Conservation (phyloP, 2,888 invertebrate genomes). For the Parthenolecanium corni region DNA sequence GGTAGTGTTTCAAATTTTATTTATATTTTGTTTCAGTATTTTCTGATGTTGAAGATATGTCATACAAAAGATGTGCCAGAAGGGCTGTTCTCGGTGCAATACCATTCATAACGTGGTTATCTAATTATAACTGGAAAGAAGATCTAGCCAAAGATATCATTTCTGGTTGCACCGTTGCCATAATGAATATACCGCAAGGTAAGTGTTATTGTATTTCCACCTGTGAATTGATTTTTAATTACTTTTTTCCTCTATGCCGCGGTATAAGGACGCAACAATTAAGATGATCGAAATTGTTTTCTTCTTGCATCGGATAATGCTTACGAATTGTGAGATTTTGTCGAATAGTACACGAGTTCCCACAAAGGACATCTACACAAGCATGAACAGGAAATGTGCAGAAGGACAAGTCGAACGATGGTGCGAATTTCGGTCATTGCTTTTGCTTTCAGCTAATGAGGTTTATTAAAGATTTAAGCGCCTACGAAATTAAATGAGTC, state of each 20-base stretch:
- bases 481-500: too few relatives aligned
- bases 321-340: too few relatives aligned
- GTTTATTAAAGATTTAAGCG: too few relatives aligned
- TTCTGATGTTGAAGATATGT: slow-evolving; percentile 6
- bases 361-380: background rate
- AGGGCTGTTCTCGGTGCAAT: slow-evolving; percentile 30
- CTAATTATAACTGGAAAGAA: slow-evolving; percentile 36
- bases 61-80: slow-evolving; percentile 11
- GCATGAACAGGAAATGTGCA: too few relatives aligned
- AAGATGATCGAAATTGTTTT: background rate
- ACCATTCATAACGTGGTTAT: slow-evolving; percentile 38
- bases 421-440: too few relatives aligned
- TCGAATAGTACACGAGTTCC: too few relatives aligned
- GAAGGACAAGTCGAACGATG: too few relatives aligned
- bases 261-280: background rate
- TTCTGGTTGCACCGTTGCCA: slow-evolving; percentile 77
- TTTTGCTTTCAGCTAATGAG: too few relatives aligned
- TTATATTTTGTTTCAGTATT: slow-evolving; percentile 13
- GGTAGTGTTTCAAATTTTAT: too few relatives aligned
- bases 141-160: slow-evolving; percentile 54
- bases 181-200: slow-evolving; percentile 85
- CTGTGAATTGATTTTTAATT: too few relatives aligned
- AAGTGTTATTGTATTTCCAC: background rate
- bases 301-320: too few relatives aligned
- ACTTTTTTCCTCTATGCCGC: too few relatives aligned